Base-by-base conservation (phyloP, 2,888 invertebrate species). In the Caenorhabditis japonica region DNA sequence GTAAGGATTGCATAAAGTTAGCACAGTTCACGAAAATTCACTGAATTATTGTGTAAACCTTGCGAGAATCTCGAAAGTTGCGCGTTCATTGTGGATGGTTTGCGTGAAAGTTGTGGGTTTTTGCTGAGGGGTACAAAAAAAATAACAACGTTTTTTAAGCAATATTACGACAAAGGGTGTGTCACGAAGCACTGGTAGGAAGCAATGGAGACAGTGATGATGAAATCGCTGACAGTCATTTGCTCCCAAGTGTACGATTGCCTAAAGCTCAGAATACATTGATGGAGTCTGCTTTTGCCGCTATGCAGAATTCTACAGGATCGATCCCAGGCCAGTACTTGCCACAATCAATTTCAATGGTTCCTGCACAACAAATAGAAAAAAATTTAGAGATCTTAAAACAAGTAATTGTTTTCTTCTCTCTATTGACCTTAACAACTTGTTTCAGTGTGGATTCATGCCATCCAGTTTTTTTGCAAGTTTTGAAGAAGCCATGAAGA, bases 151-250 rank as follows among this genome's bases (percentile, higher is more conserved):
- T n/a, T n/a, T 44, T 71, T 74, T n/a, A 61, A 78, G 78, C 60
- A 30, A 56, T 60, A 7, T 44, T 78, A 23, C 56, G 68, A 27
- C 43, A 56, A 38, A 59, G 70, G 34, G 76, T 78, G 3, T 75
- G 69, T 21, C 78, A 78, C 13, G 78, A 78, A 62, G 68, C 78
- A 0, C 52, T 78, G 0, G 64, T 78, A 13, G 78, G 78, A 5
- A 46, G 58, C 10, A 53, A 23, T 34, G 68, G 47, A 13, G 78
- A 78, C 23, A 78, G 78, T 23, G 78, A 78, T 23, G 78, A 78
- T 21, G 77, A 77, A 23, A 41, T 59, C 1, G 41, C 44, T 0
- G 77, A 74, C 13, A 44, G 60, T 43, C 66, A 25, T 17, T 27
- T 41, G 19, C 33, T 47, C 60, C 55, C 49, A 27, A 17, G 15